Evolutionary conservation across 2,888 invertebrate genomes (phyloP).

Genomic region (Teinopalpus imperialis): DNA sequence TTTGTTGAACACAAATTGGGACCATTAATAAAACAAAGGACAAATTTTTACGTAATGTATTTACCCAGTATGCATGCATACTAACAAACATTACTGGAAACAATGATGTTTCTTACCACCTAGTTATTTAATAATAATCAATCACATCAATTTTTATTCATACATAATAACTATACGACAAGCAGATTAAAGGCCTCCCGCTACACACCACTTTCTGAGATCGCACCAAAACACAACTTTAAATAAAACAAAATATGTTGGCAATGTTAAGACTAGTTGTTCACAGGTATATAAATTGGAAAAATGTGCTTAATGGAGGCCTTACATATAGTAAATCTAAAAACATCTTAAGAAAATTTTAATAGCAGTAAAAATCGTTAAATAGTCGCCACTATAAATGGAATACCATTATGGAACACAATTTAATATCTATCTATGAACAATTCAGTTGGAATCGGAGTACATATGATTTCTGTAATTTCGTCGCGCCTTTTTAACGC

Average conservation of each 20-base stretch:
- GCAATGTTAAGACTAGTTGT: constrained; percentile 26
- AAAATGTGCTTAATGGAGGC: constrained; percentile 20
- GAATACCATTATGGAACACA: constrained; percentile 36
- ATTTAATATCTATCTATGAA: constrained; percentile 37
- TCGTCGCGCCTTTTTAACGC: constrained; percentile 83
- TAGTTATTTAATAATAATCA: constrained; percentile 48
- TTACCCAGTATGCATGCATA: constrained; percentile 38
- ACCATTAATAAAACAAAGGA: too few species aligned
- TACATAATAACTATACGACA: constrained; percentile 36
- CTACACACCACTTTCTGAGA: constrained; percentile 22
- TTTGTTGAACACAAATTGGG: too few species aligned
- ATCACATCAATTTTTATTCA: constrained; percentile 55
- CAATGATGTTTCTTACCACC: constrained; percentile 48
- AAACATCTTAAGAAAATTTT: constrained; percentile 27
- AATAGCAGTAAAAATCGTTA: constrained; percentile 38
- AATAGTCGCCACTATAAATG: constrained; percentile 33
- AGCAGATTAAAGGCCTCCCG: constrained; percentile 22
- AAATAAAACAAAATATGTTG: constrained; percentile 14
- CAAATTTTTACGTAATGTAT: too few species aligned
- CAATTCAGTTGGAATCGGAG: constrained; percentile 83
- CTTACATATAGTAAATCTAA: constrained; percentile 11
- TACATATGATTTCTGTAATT: constrained; percentile 85
- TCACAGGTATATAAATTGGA: constrained; percentile 20
- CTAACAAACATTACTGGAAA: constrained; percentile 47
- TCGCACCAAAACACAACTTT: constrained; percentile 20